These are phyloP conservation scores for Tetrax tetrax DNA, from an alignment of 2,113 vertebrate genomes.

Conservation along the genomic window DNA sequence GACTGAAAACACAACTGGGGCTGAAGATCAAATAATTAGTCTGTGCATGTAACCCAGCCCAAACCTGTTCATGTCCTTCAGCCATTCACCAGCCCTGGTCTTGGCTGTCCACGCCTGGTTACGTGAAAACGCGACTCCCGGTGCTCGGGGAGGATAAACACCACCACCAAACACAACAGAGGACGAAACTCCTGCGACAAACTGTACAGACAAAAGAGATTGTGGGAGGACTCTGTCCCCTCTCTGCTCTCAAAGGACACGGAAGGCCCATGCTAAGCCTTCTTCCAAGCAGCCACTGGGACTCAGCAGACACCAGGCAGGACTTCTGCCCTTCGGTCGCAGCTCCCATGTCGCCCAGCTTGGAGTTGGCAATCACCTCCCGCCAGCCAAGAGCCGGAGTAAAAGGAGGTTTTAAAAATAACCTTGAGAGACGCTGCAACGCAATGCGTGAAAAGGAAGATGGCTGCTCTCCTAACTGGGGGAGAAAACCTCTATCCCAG, in stretches of 20 bases:
- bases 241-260: not conserved
- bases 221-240: not conserved
- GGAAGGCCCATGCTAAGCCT: not conserved
- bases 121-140: not conserved
- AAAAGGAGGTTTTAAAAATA: not conserved
- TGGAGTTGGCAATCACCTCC: not conserved
- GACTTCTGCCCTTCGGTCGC: not conserved
- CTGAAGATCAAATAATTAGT: not conserved
- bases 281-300: not conserved
- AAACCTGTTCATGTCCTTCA: not conserved
- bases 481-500: not conserved
- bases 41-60: no score
- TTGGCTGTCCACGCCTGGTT: fast-evolving
- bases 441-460: not conserved
- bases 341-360: not conserved
- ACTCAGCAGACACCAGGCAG: not conserved
- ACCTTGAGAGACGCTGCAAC: not conserved
- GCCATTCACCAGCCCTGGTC: not conserved
- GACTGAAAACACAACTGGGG: not conserved
- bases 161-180: not conserved
- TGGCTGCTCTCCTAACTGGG: not conserved
- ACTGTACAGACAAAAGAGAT: not conserved
- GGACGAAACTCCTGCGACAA: not conserved
- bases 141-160: not conserved
- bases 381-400: fast-evolving